Evolutionary conservation across 2,113 vertebrate species (phyloP).

Genomic region (Urocitellus parryii): DNA sequence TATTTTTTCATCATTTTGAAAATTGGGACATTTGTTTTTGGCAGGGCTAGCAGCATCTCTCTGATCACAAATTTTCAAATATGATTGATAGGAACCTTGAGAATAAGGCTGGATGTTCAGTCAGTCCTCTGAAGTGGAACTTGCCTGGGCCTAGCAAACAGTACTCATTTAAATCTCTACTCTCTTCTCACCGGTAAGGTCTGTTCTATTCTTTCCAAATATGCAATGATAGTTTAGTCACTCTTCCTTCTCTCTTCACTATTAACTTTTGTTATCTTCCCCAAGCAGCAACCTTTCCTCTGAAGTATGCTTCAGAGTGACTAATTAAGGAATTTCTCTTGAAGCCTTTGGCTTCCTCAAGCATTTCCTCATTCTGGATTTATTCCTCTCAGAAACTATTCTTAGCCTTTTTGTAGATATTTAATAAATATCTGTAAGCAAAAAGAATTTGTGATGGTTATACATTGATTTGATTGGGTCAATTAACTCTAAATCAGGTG

Average conservation of each 20-base stretch:
- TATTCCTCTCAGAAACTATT: not conserved
- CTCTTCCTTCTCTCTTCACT: not conserved
- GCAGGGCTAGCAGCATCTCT: not conserved
- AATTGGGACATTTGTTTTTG: not conserved
- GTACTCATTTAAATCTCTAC: not conserved
- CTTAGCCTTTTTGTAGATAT: not conserved
- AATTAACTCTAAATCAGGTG: not conserved
- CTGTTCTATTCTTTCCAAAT: not conserved
- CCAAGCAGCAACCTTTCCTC: not conserved
- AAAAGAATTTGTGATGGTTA: not conserved
- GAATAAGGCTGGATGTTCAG: not conserved
- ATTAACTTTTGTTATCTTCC: not conserved
- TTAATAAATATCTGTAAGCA: constrained; percentile 38
- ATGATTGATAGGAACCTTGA: not conserved
- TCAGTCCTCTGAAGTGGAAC: not conserved
- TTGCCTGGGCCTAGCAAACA: not conserved
- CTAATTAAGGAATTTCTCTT: not conserved
- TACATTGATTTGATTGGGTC: not conserved
- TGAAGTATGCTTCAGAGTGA: not conserved
- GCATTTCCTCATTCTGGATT: constrained; percentile 25
- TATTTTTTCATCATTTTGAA: not conserved
- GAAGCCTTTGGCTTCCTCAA: not conserved
- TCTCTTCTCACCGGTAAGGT: not conserved
- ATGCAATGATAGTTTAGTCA: not conserved
- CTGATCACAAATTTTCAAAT: not conserved